Conservation (phyloP, 2,797 vertebrate species). For the Garrulus glandarius region DNA sequence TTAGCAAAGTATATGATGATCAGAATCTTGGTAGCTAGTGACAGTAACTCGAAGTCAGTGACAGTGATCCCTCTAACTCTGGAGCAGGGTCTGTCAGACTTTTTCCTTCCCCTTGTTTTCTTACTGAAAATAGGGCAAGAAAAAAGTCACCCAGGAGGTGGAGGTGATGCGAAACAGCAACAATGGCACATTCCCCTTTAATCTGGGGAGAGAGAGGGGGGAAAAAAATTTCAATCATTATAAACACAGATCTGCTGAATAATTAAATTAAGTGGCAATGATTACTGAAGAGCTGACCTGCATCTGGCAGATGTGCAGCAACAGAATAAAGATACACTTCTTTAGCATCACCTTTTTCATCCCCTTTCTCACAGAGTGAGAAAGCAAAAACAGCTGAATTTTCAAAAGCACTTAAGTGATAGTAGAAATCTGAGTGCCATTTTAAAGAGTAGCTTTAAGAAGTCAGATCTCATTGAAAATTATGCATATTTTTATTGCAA, state of each 20-base stretch:
- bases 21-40: background rate
- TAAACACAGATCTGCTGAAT: background rate
- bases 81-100: background rate
- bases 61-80: background rate
- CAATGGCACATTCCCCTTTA: background rate
- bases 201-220: background rate
- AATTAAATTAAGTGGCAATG: background rate
- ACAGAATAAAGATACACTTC: background rate
- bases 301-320: background rate
- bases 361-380: rapidly evolving
- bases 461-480: background rate
- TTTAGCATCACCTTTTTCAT: background rate
- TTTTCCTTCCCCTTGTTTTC: background rate
- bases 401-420: background rate
- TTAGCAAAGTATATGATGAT: background rate
- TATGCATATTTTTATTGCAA: background rate
- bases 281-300: background rate
- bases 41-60: background rate
- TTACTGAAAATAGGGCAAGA: background rate
- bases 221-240: background rate
- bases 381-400: background rate
- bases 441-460: background rate
- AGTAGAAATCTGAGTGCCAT: background rate
- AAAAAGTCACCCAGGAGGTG: background rate
- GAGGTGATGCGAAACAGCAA: background rate